Percentiles rank a stretch among this genome's conserved stretches.
Evolutionary conservation across 2,113 vertebrate genomes (phyloP).

Genomic region (Phrynocephalus versicolor): DNA sequence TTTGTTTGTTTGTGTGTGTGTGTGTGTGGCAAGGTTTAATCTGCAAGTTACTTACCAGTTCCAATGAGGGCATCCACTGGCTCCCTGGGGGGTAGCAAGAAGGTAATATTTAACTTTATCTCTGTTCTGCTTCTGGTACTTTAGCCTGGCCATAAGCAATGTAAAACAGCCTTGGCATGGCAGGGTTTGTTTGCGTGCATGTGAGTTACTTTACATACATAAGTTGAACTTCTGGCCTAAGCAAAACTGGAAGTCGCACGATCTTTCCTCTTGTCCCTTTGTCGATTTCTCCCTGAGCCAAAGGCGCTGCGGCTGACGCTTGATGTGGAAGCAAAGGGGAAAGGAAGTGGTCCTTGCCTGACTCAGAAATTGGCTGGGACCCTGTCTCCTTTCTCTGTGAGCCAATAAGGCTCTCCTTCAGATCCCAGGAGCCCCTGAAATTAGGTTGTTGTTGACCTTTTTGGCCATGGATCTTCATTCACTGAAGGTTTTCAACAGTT

Average conservation of each 20-base stretch:
- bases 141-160: constrained; percentile 4
- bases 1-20: constrained; percentile 9
- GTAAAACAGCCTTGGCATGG: neutral
- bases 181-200: neutral
- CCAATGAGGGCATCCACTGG: constrained; percentile 8
- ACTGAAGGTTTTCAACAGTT: neutral
- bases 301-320: fast-evolving
- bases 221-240: constrained; percentile 26
- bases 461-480: neutral
- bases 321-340: neutral
- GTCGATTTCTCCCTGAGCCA: neutral
- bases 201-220: neutral
- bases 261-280: neutral
- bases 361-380: neutral
- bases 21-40: neutral
- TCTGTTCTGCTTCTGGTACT: neutral
- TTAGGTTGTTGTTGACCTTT: neutral
- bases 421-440: neutral
- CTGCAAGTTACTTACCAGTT: neutral
- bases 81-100: neutral
- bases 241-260: constrained; percentile 9
- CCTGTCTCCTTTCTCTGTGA: neutral
- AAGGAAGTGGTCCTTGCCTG: fast-evolving
- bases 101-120: constrained; percentile 24
- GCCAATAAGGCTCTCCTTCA: neutral